Conservation (phyloP, 2,888 invertebrate genomes). For the Kryphioiulus occultus region DNA sequence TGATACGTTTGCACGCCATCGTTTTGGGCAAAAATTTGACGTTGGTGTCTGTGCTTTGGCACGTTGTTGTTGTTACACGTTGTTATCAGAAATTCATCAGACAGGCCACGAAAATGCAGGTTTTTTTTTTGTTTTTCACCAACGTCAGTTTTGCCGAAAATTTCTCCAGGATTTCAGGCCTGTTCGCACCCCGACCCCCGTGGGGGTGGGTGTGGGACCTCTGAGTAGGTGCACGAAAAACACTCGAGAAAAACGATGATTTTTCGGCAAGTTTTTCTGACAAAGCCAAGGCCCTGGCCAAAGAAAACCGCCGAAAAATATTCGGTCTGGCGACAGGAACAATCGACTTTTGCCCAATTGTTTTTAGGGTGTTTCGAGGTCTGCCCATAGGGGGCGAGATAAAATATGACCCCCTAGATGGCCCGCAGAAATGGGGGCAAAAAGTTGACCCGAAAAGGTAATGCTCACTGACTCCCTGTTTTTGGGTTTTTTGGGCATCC, state of each 20-base stretch:
- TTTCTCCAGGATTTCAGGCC: not conserved
- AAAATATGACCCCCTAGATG: not conserved
- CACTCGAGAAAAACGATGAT: not conserved
- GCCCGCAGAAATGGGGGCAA: not conserved
- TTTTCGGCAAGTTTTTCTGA: not conserved
- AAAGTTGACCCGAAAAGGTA: not conserved
- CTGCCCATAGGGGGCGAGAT: not conserved
- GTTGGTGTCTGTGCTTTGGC: too few relatives aligned
- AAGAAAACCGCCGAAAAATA: not conserved
- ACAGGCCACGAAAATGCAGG: not conserved
- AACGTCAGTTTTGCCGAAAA: not conserved
- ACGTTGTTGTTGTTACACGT: not conserved
- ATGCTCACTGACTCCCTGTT: not conserved
- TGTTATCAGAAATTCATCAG: constrained; percentile 10
- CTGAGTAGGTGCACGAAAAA: not conserved
- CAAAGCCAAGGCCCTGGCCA: not conserved
- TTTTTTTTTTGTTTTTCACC: too few relatives aligned
- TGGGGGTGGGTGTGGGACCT: not conserved
- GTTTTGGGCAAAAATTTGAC: too few relatives aligned
- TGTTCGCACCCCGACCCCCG: not conserved
- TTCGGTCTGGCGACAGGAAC: not conserved
- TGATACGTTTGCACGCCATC: too few relatives aligned
- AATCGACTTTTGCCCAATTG: too few relatives aligned
- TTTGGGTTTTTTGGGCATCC: not conserved
- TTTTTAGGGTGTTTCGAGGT: not conserved